Evolutionary conservation across 2,797 vertebrate species (phyloP), one percentile per base, ranked within the genome.

Genomic region (Ambastaia sidthimunki): DNA sequence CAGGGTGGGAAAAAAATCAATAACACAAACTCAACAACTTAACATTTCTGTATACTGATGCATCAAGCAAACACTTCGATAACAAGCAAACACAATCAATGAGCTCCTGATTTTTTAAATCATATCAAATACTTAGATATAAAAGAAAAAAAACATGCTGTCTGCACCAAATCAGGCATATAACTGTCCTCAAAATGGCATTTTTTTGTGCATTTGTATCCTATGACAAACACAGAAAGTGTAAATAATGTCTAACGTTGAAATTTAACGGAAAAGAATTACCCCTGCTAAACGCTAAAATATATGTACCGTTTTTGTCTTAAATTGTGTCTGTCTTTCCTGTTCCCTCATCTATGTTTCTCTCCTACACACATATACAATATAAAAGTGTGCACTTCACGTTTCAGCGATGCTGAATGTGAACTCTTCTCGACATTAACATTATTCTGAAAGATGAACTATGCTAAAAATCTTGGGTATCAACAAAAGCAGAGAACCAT

Each of bases 191-290:
- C 18, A 68, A 77, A 70, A 60, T 4, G 2, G 47, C 4, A 37
- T 9, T 60, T 48, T 76, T 44, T 60, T 78, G 66, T 70, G 76
- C 76, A 70, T 78, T 78, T 19, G 41, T 62, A 78, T 78, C 37
- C 31, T 18, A 78, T 21, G 52, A 78, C 66, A 19, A 18, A 78
- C 71, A 60, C 41, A 50, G 12, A n/a, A 76, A 18, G 16, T 77
- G 37, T 23, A 34, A 31, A 34, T 47, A 21, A 60, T 77, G 69
- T 78, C 66, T 78, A 70, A 70, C 55, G 70, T 48, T 60, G 66
- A 78, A 78, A 62, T 44, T 34, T 10, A 60, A 50, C 23, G 48
- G 57, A 70, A 50, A 59, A 62, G 13, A 25, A 6, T 67, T 78
- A 67, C 48, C 55, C 57, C 66, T 54, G 59, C 34, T 50, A 25